Conservation (phyloP, 2,888 invertebrate species). For the Theristus sp. region DNA sequence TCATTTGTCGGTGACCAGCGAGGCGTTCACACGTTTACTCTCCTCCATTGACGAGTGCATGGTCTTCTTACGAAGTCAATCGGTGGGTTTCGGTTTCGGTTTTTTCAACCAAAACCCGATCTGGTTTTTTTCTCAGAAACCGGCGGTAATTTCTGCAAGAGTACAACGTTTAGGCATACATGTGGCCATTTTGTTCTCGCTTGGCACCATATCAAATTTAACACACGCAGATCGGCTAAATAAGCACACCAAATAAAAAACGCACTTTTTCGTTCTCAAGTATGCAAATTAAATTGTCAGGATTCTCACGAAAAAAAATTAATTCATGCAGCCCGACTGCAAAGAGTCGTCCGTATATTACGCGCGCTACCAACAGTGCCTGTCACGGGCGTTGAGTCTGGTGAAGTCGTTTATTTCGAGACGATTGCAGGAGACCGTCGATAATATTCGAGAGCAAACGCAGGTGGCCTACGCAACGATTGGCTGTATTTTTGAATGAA, state of each 20-base stretch:
- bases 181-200: neutral
- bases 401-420: conserved; percentile 59
- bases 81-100: too few species aligned
- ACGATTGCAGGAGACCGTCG: conserved; percentile 56
- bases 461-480: neutral
- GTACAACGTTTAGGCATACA: too few species aligned
- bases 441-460: conserved; percentile 40
- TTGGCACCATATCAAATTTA: neutral
- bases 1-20: conserved; percentile 27
- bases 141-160: too few species aligned
- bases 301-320: neutral
- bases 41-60: conserved; percentile 32
- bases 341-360: conserved; percentile 65
- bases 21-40: conserved; percentile 32
- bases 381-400: conserved; percentile 56
- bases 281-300: too few species aligned
- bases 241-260: too few species aligned
- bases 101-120: too few species aligned
- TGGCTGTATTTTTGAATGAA: neutral
- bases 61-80: conserved; percentile 23
- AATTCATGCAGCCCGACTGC: conserved; percentile 45
- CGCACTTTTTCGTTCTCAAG: too few species aligned
- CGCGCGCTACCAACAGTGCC: conserved; percentile 43
- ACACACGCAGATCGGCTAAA: neutral
- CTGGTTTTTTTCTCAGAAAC: too few species aligned